phyloP scores from a whole-genome alignment of 2,797 vertebrate genomes.

The Rhinichthys osculus region DNA sequence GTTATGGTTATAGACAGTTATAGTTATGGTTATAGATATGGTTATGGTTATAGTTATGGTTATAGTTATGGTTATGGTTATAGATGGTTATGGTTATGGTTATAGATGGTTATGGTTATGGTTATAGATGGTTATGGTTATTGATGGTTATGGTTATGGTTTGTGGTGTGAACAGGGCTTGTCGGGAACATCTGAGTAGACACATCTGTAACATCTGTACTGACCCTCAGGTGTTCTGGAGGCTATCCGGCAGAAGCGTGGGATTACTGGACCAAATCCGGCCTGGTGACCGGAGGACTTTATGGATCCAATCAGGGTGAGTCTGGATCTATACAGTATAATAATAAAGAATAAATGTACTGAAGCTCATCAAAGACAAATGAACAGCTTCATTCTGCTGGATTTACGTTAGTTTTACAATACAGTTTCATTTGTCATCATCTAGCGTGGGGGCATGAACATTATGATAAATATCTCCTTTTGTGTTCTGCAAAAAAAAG shows the following conservation, averaged over 20 bases:
- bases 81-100: too few species aligned
- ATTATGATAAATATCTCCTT: not conserved
- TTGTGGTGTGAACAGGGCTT: too few species aligned
- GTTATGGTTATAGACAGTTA: too few species aligned
- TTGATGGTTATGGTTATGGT: too few species aligned
- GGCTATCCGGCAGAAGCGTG: slow-evolving; percentile 85
- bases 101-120: too few species aligned
- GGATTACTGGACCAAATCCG: slow-evolving; percentile 87
- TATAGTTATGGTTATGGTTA: too few species aligned
- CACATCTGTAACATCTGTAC: not conserved
- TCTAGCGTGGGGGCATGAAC: not conserved
- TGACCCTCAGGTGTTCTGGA: slow-evolving; percentile 83
- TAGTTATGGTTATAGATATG: accelerated
- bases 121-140: too few species aligned
- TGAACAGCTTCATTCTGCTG: not conserved
- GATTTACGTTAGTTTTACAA: not conserved
- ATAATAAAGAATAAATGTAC: not conserved
- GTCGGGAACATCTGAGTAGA: not conserved
- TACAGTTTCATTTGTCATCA: not conserved
- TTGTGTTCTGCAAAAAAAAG: not conserved
- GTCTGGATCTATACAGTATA: slow-evolving; percentile 55
- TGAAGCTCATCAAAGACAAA: not conserved
- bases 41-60: too few species aligned
- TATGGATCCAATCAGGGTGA: slow-evolving; percentile 87
- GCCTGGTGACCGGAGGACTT: slow-evolving; percentile 91